These are phyloP conservation scores for Ardeotis arabs DNA, from an alignment of 2,113 vertebrate species.

Conservation along the genomic window DNA sequence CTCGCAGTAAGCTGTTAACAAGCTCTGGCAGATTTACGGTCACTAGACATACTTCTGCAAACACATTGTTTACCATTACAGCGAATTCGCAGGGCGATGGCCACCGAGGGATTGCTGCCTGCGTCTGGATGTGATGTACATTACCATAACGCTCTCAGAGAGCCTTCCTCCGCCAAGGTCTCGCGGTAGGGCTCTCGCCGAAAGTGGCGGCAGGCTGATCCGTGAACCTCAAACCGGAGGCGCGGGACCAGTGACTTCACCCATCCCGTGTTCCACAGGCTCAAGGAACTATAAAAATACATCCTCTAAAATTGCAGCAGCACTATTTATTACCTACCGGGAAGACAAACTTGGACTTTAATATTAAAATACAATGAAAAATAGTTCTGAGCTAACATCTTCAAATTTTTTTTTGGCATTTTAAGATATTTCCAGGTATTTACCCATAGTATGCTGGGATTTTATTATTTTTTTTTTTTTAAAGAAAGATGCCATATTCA, in stretches of 20 bases:
- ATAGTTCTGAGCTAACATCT: background rate
- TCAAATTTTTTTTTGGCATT: background rate
- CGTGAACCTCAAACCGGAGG: background rate
- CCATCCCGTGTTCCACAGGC: background rate
- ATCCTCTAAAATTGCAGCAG: background rate
- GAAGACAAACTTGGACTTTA: background rate
- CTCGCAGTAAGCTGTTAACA: constrained; percentile 63
- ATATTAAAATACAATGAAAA: background rate
- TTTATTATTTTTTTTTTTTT: background rate
- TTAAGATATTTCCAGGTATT: background rate
- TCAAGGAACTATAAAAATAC: background rate
- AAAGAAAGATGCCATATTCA: background rate
- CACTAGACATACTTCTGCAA: constrained; percentile 65
- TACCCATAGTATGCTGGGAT: background rate
- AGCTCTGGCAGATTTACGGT: constrained; percentile 67
- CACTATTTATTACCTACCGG: background rate
- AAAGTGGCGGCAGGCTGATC: background rate
- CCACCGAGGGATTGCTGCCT: constrained; percentile 31
- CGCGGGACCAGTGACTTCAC: rapidly evolving
- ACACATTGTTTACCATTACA: constrained; percentile 57
- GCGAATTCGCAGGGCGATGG: constrained; percentile 47
- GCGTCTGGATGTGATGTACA: background rate
- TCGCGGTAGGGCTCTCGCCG: background rate
- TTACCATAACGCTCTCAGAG: background rate
- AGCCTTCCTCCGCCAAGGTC: background rate